Evolutionary conservation across 2,888 invertebrate species (phyloP), one percentile per base, ranked within the genome.

Genomic region (Platerodrilus igneus): DNA sequence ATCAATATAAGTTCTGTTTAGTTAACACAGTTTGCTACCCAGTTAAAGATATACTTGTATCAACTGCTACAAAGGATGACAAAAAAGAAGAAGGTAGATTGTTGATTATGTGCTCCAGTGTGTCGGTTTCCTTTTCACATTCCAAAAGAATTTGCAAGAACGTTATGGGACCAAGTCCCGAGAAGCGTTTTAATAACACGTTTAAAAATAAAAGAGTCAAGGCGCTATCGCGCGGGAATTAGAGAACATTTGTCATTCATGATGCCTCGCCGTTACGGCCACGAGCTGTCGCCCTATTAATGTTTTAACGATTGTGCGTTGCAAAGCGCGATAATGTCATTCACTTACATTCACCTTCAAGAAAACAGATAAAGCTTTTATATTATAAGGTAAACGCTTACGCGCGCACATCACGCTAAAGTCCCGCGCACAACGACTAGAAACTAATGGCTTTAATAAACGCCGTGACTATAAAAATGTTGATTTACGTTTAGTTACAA

Each of bases 381-480:
- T n/a, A n/a, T n/a, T n/a, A 58, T 57, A 56, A 57, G 57, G 55
- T 55, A 50, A 57, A 49, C 54, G 55, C 55, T 55, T 53, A 55
- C 48, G 55, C 50, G 56, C 54, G 52, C 58, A 59, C 52, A 60
- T 59, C 56, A 53, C 56, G 56, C 59, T 57, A 56, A 48, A 50
- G 53, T 50, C 52, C 57, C 56, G 56, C 57, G 53, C 53, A 54
- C 51, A 45, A 52, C 49, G 50, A 53, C 55, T 51, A 45, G 50
- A 64, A 66, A 67, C 66, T 67, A 68, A 68, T 68, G 67, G 67
- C 64, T 68, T 67, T 68, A 68, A 68, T 68, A 68, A 68, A 67
- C 67, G 66, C 64, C 57, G 46, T 56, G 64, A 64, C 67, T 64
- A 68, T 67, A 68, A 68, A 68, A 68, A 65, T 68, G 64, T 64